Base-by-base conservation (phyloP, 2,888 invertebrate genomes). In the Cetonia aurata region DNA sequence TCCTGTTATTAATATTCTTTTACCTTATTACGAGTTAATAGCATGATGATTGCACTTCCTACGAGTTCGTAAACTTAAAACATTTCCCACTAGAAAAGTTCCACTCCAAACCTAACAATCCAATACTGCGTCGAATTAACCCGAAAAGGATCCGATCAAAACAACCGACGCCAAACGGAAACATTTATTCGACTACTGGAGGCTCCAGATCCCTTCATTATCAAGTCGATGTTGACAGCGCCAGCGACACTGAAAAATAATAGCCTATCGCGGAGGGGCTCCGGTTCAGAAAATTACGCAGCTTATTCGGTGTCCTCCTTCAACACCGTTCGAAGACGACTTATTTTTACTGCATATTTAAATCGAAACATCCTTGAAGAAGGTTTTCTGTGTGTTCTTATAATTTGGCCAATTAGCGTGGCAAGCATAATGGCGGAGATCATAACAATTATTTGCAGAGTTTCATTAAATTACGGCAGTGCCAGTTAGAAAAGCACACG, bases 311-410 rank as follows among this genome's bases (percentile, higher is more conserved):
- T 25, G 8, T 9, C 9, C 25, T 19, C 10, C n/a, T 10, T n/a
- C 1, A 25, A 9, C 31, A 9, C 31, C 19, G 8, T 19, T 12
- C 31, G 31, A 25, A 53, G 53, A 44, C 19, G 3, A 10, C 42
- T 59, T 59, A 17, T 15, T 15, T 59, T 41, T 15, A 17, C 13
- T 46, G 60, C 25, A 31, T 25, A 25, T 37, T 44, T 59, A 59
- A 59, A 59, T 48, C n/a, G 41, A 46, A 60, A 31, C 31, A 46
- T 48, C 60, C 60, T 60, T 60, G 60, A 31, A 31, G 25, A 25
- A 25, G 48, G 1, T 46, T 60, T 46, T 46, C 46, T 60, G 46
- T 60, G 12, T 46, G 46, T 31, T 6, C 25, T 60, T 60, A 33
- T 31, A 60, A 60, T 60, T 60, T 46, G 25, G 25, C 31, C 31